A percentile compares a stretch with the other conserved stretches of the same genome.
These are phyloP conservation scores for Willisornis vidua DNA, from an alignment of 2,113 vertebrate species.

Conservation along the genomic window DNA sequence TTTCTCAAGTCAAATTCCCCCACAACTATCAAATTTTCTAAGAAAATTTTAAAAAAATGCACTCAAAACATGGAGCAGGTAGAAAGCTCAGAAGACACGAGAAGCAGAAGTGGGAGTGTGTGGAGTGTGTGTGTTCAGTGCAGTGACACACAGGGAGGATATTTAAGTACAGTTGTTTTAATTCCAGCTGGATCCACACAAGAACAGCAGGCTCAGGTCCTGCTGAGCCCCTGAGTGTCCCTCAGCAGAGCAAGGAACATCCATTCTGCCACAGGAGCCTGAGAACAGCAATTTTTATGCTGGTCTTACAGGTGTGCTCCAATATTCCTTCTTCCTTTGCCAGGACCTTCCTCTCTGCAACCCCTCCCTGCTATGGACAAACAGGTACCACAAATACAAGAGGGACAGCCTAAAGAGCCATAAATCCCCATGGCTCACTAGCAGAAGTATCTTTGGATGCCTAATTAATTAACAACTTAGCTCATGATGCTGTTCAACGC, in stretches of 20 bases:
- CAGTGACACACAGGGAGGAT: background rate
- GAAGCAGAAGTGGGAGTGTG: background rate
- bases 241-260: background rate
- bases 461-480: background rate
- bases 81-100: background rate
- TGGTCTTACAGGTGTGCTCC: background rate
- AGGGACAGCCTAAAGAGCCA: background rate
- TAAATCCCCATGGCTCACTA: background rate
- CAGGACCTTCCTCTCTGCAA: accelerated
- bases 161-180: background rate
- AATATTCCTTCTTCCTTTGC: background rate
- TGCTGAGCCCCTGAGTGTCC: background rate
- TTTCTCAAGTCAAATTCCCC: background rate
- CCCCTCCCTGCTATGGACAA: background rate
- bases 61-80: background rate
- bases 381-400: background rate
- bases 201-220: background rate
- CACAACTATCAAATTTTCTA: background rate
- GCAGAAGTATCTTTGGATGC: background rate
- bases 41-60: background rate
- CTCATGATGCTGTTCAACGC: background rate
- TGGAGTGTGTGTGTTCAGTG: background rate
- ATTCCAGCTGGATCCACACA: background rate
- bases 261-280: background rate
- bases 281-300: background rate